Percentiles rank a stretch among this genome's conserved stretches.
Evolutionary conservation across 2,113 vertebrate genomes (phyloP).

Genomic region (Peucedramus taeniatus): DNA sequence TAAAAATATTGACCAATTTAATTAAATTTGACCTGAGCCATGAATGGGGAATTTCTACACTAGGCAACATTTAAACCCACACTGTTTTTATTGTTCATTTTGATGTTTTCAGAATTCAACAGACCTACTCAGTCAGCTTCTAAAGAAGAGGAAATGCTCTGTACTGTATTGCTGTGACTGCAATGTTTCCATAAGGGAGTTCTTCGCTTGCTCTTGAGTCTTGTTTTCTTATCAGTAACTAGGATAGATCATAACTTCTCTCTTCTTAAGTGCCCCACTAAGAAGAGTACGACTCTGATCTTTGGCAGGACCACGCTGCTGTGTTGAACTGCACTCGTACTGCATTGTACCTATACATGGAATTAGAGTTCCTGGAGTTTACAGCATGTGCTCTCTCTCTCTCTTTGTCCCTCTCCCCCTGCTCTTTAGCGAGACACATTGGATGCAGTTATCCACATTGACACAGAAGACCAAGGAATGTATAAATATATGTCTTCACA

Average conservation of each 20-base stretch:
- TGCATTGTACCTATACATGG: neutral
- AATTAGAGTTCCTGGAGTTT: neutral
- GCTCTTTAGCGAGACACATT: slow-evolving; percentile 79
- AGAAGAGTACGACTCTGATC: neutral
- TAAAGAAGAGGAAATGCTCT: neutral
- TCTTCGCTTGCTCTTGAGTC: neutral
- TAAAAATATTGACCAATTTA: neutral
- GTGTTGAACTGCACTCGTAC: neutral
- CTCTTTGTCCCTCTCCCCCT: too few species aligned
- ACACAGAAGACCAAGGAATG: slow-evolving; percentile 88
- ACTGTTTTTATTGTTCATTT: neutral
- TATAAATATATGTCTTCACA: slow-evolving; percentile 88
- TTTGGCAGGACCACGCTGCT: neutral
- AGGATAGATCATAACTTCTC: neutral
- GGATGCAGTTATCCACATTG: slow-evolving; percentile 77
- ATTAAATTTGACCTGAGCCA: neutral
- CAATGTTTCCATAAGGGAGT: neutral
- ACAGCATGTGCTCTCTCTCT: neutral
- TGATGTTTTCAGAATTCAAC: neutral
- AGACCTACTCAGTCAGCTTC: neutral
- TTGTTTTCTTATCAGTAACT: neutral
- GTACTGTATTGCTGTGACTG: neutral
- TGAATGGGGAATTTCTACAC: neutral
- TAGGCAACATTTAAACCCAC: neutral
- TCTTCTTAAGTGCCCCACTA: neutral